phyloP scores from a whole-genome alignment of 2,888 invertebrate genomes.

The Pristionchus mayeri region DNA sequence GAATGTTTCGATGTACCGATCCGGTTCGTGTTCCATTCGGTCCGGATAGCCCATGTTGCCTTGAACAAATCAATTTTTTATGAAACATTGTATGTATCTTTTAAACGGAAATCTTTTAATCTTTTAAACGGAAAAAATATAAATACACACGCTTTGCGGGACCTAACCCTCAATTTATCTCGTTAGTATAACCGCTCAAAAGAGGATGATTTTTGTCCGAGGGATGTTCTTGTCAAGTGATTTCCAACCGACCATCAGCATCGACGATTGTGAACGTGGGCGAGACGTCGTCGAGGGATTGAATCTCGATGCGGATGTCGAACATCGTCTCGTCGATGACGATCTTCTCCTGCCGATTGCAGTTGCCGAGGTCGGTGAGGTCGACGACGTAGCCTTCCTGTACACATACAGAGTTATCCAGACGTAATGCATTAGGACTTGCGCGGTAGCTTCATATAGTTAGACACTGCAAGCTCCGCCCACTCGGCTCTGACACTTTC shows the following conservation, averaged over 20 bases:
- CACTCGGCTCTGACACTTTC: too few relatives aligned
- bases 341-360: constrained; percentile 54
- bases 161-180: too few relatives aligned
- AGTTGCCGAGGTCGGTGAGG: constrained; percentile 58
- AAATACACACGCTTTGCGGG: too few relatives aligned
- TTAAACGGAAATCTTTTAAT: background rate
- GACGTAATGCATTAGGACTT: too few relatives aligned
- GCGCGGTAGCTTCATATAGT: too few relatives aligned
- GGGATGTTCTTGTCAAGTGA: too few relatives aligned
- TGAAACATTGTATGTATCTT: background rate
- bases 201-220: too few relatives aligned
- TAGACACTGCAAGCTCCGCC: too few relatives aligned
- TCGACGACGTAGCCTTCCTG: constrained; percentile 53
- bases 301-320: constrained; percentile 57
- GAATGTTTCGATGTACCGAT: background rate
- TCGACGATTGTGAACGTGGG: constrained; percentile 59
- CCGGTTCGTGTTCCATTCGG: background rate
- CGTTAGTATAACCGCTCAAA: too few relatives aligned
- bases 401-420: too few relatives aligned
- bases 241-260: constrained; percentile 59
- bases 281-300: constrained; percentile 55
- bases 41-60: background rate
- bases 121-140: too few relatives aligned
- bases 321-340: constrained; percentile 63
- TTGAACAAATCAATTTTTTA: background rate